phyloP scores from a whole-genome alignment of 2,888 invertebrate species.

The Polylopha cassiicola region DNA sequence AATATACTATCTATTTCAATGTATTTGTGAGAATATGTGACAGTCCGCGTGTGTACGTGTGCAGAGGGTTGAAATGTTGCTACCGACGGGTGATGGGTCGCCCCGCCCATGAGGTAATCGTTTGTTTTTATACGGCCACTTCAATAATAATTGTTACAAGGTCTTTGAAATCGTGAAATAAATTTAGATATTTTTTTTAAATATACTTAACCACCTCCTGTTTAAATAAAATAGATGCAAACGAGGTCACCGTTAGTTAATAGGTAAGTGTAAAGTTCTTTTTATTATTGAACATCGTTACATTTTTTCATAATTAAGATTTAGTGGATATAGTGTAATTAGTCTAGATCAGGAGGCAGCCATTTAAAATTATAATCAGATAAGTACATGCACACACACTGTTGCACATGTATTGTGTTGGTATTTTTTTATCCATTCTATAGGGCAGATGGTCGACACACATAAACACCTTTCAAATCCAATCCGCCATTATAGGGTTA shows the following conservation, averaged over 20 bases:
- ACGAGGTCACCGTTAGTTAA: too few species aligned
- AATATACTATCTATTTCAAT: slow-evolving; percentile 20
- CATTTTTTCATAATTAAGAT: too few species aligned
- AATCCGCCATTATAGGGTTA: slow-evolving; percentile 67
- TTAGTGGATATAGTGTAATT: too few species aligned
- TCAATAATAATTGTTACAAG: slow-evolving; percentile 26
- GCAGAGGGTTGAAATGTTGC: slow-evolving; percentile 52
- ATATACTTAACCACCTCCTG: too few species aligned
- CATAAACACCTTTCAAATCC: slow-evolving; percentile 70
- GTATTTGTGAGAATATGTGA: slow-evolving; percentile 29
- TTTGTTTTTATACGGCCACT: slow-evolving; percentile 48
- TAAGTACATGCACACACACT: slow-evolving; percentile 39
- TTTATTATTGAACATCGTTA: too few species aligned
- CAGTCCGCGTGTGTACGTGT: slow-evolving; percentile 20
- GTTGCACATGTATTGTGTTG: slow-evolving; percentile 38
- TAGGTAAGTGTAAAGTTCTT: too few species aligned
- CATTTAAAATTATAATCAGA: too few species aligned
- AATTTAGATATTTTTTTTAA: too few species aligned
- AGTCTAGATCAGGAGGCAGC: too few species aligned
- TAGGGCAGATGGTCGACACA: slow-evolving; percentile 68
- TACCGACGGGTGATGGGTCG: slow-evolving; percentile 51
- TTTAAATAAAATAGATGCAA: too few species aligned
- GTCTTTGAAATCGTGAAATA: too few species aligned
- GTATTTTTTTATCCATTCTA: slow-evolving; percentile 70
- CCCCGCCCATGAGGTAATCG: slow-evolving; percentile 64